Base-by-base conservation (phyloP, 1,140 invertebrate genomes). In the Drosophila littoralis region DNA sequence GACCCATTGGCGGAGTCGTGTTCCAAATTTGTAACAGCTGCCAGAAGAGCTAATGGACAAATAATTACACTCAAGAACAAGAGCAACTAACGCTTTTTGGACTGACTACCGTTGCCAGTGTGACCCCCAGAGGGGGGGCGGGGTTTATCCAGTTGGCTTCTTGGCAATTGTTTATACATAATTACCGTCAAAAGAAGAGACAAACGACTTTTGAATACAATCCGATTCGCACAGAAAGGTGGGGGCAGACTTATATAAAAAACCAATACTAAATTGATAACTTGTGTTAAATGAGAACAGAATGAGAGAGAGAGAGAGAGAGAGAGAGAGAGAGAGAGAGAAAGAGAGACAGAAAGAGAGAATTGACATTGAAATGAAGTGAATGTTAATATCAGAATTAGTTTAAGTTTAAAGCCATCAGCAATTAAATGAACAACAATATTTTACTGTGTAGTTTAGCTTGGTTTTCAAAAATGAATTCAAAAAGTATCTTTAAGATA, bases 21-120 rank as follows among this genome's bases (percentile, higher is more conserved):
- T 86, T 88, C 82, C 82, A 88, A 76, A 86, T 86, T 73, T 86
- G 46, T 61, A 68, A 64, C 77, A 80, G 67, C 79, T 70, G 74
- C 74, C 74, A 74, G 57, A 46, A 59, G 38, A 73, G 51, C 83
- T 86, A 86, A 86, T 86, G 82, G 79, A 66, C 79, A 83, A 79
- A 88, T 86, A 86, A 86, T 86, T 86, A 86, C 71, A 67, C 60
- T 63, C 79, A 74, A 66, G 75, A 75, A 17, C 43, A 50, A 36
- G n/a, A 61, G 55, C 38, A 60, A 51, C 66, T 75, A 84, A 84
- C 76, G 80, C 65, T 85, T 52, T 58, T 72, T 48, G 52, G 72
- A 63, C 57, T 50, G 54, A 66, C 74, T 80, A 79, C 60, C 77
- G 77, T 12, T 50, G 48, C 36, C 12, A 38, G 6, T 17, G 35